Evolutionary conservation across 2,797 vertebrate genomes (phyloP).

Genomic region (Miichthys miiuy): DNA sequence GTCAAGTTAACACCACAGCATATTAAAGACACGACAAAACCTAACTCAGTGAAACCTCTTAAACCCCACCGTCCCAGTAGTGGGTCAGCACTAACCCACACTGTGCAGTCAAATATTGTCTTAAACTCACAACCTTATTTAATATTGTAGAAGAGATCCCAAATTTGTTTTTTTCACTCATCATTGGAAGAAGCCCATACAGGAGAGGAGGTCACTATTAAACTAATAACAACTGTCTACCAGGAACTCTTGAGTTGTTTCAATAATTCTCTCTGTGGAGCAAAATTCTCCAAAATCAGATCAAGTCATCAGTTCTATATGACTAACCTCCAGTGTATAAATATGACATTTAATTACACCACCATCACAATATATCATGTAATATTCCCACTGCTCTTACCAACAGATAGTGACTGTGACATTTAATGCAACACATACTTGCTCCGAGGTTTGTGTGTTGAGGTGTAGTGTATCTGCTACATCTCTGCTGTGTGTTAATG

Average conservation of each 20-base stretch:
- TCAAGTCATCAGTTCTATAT: neutral
- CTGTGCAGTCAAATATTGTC: neutral
- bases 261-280: neutral
- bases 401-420: constrained; percentile 2
- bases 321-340: neutral
- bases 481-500: constrained; percentile 58
- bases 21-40: neutral
- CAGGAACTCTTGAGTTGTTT: neutral
- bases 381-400: constrained; percentile 5
- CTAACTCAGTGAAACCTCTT: neutral
- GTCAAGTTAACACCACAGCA: neutral
- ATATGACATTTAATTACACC: neutral
- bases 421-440: constrained; percentile 1
- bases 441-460: constrained; percentile 22
- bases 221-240: too few relatives aligned
- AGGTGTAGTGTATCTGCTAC: constrained; percentile 48
- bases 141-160: neutral
- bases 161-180: too few relatives aligned
- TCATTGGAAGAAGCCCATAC: too few relatives aligned
- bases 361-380: neutral
- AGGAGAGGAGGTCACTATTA: too few relatives aligned
- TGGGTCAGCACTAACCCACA: neutral
- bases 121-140: neutral
- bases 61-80: neutral
- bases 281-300: neutral